Evolutionary conservation across 2,888 invertebrate genomes (phyloP), one percentile per base, ranked within the genome.

Genomic region (Leucoma salicis): DNA sequence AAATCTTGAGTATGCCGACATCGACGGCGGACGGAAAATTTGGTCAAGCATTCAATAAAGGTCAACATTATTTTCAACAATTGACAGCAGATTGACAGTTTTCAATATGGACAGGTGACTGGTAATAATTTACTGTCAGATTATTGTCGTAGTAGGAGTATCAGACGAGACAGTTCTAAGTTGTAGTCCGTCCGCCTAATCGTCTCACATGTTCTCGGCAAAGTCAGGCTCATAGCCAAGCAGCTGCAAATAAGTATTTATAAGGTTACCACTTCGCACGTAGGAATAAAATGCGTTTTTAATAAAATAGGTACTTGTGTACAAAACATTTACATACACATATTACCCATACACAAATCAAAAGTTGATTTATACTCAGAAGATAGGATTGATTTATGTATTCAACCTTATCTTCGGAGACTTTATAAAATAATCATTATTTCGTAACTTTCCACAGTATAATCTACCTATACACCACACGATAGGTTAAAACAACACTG

Each of bases 1-100:
- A 55, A 62, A 64, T 67, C 57, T 55, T 55, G 54, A 61, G 53
- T 55, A 61, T 59, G 63, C 43, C 50, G 42, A 46, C 47, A 45
- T 14, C 40, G 40, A 32, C 39, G 42, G 40, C 38, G 49, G 49
- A 32, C 40, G 57, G 55, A 56, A 58, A 61, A 53, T 53, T 64
- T 62, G 48, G 45, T 46, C 49, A 50, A 37, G 53, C 54, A 48
- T 58, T 57, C 63, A 43, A 46, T 45, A 66, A 70, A 61, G 29
- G 64, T 53, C 58, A 55, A 45, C 42, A 42, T 48, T 55, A 61
- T 66, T 56, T 62, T 45, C 44, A 21, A 39, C 39, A 49, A 55
- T 47, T 51, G 49, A 21, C 41, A 40, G 43, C 47, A 47, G 48
- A 46, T 51, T 53, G 46, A 53, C 24, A 14, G 16, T n/a, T 29